A percentile compares a stretch with the other conserved stretches of the same genome.
Evolutionary conservation across 2,797 vertebrate species (phyloP).

Genomic region (Capromys pilorides): DNA sequence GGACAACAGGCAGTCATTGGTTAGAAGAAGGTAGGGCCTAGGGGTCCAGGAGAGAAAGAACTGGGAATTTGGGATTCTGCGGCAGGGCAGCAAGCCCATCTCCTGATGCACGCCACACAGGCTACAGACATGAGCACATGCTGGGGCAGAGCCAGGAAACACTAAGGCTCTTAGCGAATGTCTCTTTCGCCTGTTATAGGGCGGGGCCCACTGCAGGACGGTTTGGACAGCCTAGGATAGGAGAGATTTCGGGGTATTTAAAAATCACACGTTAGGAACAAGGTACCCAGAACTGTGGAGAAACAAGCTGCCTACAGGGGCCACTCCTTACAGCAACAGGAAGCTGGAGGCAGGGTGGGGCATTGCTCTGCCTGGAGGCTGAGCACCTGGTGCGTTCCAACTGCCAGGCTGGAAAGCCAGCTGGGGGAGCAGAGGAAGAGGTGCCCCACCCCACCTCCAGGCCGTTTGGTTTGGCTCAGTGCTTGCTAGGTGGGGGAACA

Average conservation of each 20-base stretch:
- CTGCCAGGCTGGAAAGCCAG: background rate
- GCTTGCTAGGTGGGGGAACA: background rate
- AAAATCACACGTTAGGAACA: background rate
- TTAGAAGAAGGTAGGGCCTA: background rate
- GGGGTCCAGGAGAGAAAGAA: background rate
- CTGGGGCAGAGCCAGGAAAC: background rate
- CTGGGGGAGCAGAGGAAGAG: background rate
- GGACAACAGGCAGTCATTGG: slow-evolving; percentile 81
- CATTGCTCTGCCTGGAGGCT: background rate
- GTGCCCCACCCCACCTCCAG: background rate
- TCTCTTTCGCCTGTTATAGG: background rate
- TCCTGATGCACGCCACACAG: background rate
- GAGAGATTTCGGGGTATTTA: background rate
- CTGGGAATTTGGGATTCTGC: background rate
- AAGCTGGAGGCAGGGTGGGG: slow-evolving; percentile 22
- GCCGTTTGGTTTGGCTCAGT: background rate
- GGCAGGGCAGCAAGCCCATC: background rate
- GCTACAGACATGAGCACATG: background rate
- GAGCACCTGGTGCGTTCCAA: background rate
- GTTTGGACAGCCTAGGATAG: background rate
- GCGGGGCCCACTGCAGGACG: background rate
- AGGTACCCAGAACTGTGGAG: background rate
- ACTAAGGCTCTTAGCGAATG: background rate
- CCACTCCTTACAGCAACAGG: background rate
- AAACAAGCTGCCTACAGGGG: background rate